Evolutionary conservation across 2,113 vertebrate species (phyloP).

Genomic region (Phocoena sinus): DNA sequence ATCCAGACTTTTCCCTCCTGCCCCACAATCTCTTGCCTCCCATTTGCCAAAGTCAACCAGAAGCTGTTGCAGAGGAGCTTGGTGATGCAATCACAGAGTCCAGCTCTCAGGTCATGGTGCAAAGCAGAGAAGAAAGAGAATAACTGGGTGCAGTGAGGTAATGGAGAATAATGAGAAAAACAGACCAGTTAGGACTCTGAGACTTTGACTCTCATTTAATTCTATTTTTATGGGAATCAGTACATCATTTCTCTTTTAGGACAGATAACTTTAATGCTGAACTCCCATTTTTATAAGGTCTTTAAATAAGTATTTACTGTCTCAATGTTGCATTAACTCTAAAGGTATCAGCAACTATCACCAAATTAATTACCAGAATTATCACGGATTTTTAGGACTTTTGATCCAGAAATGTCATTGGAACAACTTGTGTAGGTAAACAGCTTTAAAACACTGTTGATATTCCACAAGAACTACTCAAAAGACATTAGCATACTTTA

Average conservation of each 20-base stretch:
- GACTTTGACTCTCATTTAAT: neutral
- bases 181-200: neutral
- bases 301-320: conserved; percentile 37
- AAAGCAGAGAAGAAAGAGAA: neutral
- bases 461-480: conserved; percentile 6
- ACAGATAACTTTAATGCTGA: neutral
- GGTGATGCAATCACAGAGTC: neutral
- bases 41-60: neutral
- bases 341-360: neutral
- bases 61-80: neutral
- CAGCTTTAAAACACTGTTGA: conserved; percentile 42
- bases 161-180: neutral
- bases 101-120: neutral
- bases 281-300: neutral
- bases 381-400: conserved; percentile 13
- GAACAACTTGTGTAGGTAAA: conserved; percentile 5
- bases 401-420: conserved; percentile 3
- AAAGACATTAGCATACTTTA: conserved; percentile 53
- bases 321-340: neutral
- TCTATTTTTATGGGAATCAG: neutral
- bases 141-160: neutral
- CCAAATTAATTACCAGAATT: conserved; percentile 31
- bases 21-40: neutral
- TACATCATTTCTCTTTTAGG: neutral
- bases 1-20: neutral